phyloP scores from a whole-genome alignment of 2,113 vertebrate species.

The Mesoclemmys tuberculata region DNA sequence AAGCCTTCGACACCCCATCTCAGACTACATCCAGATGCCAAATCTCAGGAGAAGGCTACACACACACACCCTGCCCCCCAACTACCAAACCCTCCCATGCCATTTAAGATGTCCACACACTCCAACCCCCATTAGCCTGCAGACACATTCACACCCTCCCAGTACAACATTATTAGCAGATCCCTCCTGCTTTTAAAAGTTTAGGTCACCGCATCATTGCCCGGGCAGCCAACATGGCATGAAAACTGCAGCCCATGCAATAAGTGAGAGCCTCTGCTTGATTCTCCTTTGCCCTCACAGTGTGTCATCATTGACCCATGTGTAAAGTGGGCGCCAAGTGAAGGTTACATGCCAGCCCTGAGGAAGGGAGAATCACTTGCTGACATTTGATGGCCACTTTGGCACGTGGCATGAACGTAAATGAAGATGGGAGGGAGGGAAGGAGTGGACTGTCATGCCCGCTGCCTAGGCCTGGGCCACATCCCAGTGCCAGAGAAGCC shows the following conservation, averaged over 20 bases:
- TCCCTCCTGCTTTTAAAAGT: constrained; percentile 6
- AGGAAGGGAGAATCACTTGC: neutral
- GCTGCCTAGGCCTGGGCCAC: neutral
- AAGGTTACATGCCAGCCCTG: neutral
- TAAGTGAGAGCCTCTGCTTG: neutral
- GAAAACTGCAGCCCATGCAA: accelerated
- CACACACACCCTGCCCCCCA: neutral
- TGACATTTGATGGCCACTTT: neutral
- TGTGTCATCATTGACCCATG: accelerated
- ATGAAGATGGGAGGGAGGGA: neutral
- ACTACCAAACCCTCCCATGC: neutral
- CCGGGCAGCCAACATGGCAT: neutral
- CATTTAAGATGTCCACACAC: neutral
- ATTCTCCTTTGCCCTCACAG: neutral
- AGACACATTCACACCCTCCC: accelerated
- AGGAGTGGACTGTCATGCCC: neutral
- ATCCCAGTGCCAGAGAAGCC: neutral
- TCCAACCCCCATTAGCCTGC: neutral
- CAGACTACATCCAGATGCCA: accelerated
- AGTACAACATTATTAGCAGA: neutral
- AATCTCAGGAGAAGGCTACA: neutral
- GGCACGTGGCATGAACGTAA: neutral
- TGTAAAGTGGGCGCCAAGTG: neutral
- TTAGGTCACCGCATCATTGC: neutral
- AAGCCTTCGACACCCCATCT: neutral